Conservation (phyloP, 2,888 invertebrate genomes). For the Himalopsyche japonica region DNA sequence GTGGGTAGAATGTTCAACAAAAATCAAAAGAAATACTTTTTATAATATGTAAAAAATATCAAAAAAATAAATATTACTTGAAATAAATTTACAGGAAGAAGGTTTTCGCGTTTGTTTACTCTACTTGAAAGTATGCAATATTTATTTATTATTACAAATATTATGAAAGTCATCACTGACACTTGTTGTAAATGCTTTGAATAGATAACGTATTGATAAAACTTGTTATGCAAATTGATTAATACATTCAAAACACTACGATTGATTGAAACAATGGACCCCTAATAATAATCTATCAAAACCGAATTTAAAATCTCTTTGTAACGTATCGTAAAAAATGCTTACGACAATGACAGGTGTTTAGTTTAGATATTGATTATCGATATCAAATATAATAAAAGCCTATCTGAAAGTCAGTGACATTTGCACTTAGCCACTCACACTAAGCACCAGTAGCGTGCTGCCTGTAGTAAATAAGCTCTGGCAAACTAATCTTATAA, state of each 20-base stretch:
- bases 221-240: background rate
- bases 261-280: background rate
- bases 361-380: background rate
- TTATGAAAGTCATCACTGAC: background rate
- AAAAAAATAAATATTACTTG: too few species aligned
- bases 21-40: too few species aligned
- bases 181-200: background rate
- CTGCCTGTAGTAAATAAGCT: too few species aligned
- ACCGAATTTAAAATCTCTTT: background rate
- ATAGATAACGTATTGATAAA: background rate
- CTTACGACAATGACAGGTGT: background rate
- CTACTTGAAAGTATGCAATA: too few species aligned
- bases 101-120: too few species aligned
- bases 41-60: too few species aligned
- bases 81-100: too few species aligned
- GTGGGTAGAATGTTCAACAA: too few species aligned
- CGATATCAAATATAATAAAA: background rate
- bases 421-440: background rate
- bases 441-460: background rate
- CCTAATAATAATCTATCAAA: background rate
- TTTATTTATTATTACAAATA: background rate
- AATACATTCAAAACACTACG: background rate
- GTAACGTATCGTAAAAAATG: background rate
- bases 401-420: background rate
- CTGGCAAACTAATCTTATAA: too few species aligned